A percentile compares a stretch with the other conserved stretches of the same genome.
These are phyloP conservation scores for Antechinus stuartii DNA, from an alignment of 2,113 vertebrate genomes.

Conservation along the genomic window DNA sequence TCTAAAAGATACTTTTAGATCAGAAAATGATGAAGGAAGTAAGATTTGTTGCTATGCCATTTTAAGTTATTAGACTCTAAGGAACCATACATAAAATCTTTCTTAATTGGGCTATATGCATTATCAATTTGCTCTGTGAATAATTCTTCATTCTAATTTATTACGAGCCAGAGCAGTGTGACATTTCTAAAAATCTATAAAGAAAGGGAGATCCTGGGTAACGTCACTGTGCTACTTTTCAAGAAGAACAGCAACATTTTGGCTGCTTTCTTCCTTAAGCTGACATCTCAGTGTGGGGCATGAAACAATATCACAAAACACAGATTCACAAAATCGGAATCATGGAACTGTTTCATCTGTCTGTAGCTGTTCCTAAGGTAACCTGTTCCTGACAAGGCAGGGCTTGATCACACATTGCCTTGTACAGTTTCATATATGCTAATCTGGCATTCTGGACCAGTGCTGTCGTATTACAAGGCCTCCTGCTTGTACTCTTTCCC, in stretches of 20 bases:
- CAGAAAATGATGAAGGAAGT: conserved; percentile 60
- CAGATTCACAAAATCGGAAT: background rate
- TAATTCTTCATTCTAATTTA: conserved; percentile 55
- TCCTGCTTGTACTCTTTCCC: background rate
- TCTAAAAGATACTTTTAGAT: conserved; percentile 30
- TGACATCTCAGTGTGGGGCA: background rate
- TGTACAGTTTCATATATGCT: background rate
- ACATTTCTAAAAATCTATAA: conserved; percentile 42
- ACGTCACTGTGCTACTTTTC: conserved; percentile 17
- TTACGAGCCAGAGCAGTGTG: conserved; percentile 7
- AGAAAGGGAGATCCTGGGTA: background rate
- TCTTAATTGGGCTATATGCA: conserved; percentile 55
- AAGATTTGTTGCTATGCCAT: conserved; percentile 24
- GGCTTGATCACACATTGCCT: background rate
- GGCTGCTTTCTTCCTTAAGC: background rate
- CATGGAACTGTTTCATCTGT: background rate
- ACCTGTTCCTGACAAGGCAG: background rate
- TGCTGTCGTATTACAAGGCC: background rate
- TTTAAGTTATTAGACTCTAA: conserved; percentile 45
- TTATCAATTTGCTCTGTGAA: conserved; percentile 43
- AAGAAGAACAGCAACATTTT: background rate
- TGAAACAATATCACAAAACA: background rate
- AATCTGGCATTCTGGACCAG: background rate
- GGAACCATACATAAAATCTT: conserved; percentile 44
- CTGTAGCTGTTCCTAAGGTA: background rate